phyloP scores from a whole-genome alignment of 2,113 vertebrate species.

The Gymnarchus niloticus region DNA sequence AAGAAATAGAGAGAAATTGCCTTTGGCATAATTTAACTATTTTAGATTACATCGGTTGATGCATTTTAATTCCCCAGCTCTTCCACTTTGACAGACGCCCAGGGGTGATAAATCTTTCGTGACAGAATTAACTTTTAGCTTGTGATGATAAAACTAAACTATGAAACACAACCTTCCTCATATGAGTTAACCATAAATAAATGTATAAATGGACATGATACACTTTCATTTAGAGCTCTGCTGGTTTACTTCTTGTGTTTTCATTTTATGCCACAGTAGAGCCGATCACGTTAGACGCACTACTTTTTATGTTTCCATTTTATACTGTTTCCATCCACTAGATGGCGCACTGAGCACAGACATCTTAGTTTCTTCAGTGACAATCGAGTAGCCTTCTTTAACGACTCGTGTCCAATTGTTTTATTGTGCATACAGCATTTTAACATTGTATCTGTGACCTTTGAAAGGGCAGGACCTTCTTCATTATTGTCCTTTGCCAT shows the following conservation, averaged over 20 bases:
- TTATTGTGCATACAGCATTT: background rate
- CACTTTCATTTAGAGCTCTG: background rate
- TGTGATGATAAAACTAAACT: slow-evolving; percentile 11
- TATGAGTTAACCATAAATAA: no score
- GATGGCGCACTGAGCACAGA: slow-evolving; percentile 11
- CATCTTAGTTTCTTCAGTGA: background rate
- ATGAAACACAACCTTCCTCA: background rate
- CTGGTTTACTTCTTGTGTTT: background rate
- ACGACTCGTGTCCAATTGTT: background rate
- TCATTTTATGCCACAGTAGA: background rate
- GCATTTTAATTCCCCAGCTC: background rate
- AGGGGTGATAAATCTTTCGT: slow-evolving; percentile 17
- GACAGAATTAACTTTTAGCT: background rate
- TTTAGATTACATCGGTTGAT: background rate
- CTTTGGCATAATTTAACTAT: slow-evolving; percentile 1
- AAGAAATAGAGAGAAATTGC: slow-evolving; percentile 13
- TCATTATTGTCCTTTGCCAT: slow-evolving; percentile 16
- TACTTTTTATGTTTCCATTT: background rate
- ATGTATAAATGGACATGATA: background rate
- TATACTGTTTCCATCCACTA: background rate
- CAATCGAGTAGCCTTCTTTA: background rate
- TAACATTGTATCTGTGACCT: slow-evolving; percentile 9
- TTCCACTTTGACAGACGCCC: background rate
- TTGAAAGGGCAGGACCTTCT: background rate
- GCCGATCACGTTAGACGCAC: background rate